phyloP scores from a whole-genome alignment of 2,888 invertebrate genomes.

The Acanthosepion lycidas region DNA sequence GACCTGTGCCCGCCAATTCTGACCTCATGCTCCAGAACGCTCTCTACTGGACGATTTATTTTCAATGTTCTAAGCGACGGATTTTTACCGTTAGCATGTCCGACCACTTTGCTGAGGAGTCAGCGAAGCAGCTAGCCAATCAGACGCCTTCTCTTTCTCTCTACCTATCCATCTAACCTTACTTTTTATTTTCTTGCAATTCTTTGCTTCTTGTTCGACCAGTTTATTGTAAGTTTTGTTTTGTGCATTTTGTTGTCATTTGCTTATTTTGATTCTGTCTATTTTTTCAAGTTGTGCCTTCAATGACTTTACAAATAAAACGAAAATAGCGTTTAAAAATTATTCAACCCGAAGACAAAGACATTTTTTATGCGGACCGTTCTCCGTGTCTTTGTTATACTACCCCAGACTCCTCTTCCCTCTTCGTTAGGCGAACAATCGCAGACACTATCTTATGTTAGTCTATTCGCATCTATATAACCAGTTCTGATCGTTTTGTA shows the following conservation, averaged over 20 bases:
- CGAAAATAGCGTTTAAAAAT: neutral
- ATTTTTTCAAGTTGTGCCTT: neutral
- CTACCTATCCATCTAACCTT: neutral
- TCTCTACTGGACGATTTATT: neutral
- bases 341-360: neutral
- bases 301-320: neutral
- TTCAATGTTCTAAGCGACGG: conserved; percentile 23
- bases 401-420: neutral
- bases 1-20: conserved; percentile 16
- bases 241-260: neutral
- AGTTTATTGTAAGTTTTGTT: neutral
- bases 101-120: neutral
- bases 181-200: neutral
- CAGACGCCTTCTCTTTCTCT: conserved; percentile 6
- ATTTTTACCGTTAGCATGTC: neutral
- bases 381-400: neutral
- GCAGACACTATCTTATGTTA: neutral
- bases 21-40: neutral
- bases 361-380: neutral
- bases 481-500: neutral
- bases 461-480: too few relatives aligned
- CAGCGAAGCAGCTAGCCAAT: conserved; percentile 7
- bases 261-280: neutral
- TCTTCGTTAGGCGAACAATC: neutral
- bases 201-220: conserved; percentile 20